Percentiles rank a stretch among this genome's conserved stretches.
Conservation (phyloP, 2,113 vertebrate species). For the Sciurus niger region DNA sequence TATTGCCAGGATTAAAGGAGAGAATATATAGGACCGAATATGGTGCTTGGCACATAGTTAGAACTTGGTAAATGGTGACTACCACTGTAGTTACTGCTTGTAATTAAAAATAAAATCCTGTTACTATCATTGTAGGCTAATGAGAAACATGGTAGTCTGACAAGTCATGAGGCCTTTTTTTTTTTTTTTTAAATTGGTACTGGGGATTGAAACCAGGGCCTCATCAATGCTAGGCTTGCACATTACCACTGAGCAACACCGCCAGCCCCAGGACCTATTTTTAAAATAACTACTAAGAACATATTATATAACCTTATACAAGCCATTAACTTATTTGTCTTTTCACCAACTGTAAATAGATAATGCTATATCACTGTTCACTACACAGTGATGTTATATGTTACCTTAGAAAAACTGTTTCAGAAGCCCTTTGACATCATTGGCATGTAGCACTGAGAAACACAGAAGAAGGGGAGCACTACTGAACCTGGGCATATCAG, state of each 20-base stretch:
- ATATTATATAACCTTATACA: slow-evolving; percentile 67
- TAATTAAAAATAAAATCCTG: slow-evolving; percentile 42
- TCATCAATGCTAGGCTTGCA: neutral
- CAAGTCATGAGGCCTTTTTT: slow-evolving; percentile 11
- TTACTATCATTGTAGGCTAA: slow-evolving; percentile 35
- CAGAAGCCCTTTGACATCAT: neutral
- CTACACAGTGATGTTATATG: neutral
- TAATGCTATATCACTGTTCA: slow-evolving; percentile 59
- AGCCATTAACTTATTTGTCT: slow-evolving; percentile 60
- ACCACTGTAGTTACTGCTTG: slow-evolving; percentile 28
- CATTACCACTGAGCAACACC: neutral
- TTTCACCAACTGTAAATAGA: slow-evolving; percentile 50
- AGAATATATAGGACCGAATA: neutral
- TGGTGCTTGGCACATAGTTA: neutral
- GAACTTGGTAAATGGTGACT: slow-evolving; percentile 2
- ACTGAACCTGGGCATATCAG: neutral
- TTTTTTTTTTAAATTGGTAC: neutral
- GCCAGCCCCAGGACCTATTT: neutral
- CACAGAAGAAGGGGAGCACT: neutral
- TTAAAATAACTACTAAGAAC: slow-evolving; percentile 3
- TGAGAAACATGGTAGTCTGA: slow-evolving; percentile 40
- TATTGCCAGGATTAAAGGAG: slow-evolving; percentile 59
- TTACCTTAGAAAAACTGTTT: slow-evolving; percentile 19
- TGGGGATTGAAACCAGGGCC: neutral
- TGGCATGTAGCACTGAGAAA: slow-evolving; percentile 33